phyloP scores from a whole-genome alignment of 2,888 invertebrate genomes.

The Lepetodrilus schrolli region DNA sequence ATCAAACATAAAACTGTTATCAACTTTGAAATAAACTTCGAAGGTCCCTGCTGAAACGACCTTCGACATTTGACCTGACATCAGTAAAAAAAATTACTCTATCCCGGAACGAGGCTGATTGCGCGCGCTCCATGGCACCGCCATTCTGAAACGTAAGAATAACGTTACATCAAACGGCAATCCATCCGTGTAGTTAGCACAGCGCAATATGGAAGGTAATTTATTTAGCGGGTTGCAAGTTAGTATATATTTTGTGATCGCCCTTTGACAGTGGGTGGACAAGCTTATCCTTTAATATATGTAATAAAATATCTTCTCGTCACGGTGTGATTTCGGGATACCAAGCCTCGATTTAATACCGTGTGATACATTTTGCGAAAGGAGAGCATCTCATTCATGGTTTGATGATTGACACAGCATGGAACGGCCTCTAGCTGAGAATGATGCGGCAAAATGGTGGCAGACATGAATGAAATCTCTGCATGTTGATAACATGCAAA shows the following conservation, averaged over 20 bases:
- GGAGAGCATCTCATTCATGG: constrained; percentile 5
- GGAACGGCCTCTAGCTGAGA: neutral
- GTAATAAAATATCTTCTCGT: constrained; percentile 18
- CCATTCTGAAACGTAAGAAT: constrained; percentile 5
- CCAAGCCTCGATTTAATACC: constrained; percentile 4
- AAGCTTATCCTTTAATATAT: constrained; percentile 4
- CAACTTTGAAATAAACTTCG: too few relatives aligned
- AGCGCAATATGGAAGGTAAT: constrained; percentile 1
- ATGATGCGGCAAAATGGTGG: neutral
- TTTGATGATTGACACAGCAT: neutral
- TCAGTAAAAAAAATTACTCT: neutral
- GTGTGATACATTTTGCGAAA: neutral
- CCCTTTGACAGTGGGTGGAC: constrained; percentile 16
- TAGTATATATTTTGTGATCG: constrained; percentile 6
- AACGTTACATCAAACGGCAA: constrained; percentile 17
- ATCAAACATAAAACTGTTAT: too few relatives aligned
- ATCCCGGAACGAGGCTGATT: neutral
- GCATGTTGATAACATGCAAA: constrained; percentile 9
- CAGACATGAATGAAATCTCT: neutral
- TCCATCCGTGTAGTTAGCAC: neutral
- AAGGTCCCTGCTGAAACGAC: too few relatives aligned
- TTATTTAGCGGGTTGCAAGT: constrained; percentile 21
- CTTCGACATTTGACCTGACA: neutral
- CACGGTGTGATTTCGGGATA: constrained; percentile 16
- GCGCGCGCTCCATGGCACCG: neutral